Evolutionary conservation across 2,888 invertebrate species (phyloP).

Genomic region (Buathra laborator): DNA sequence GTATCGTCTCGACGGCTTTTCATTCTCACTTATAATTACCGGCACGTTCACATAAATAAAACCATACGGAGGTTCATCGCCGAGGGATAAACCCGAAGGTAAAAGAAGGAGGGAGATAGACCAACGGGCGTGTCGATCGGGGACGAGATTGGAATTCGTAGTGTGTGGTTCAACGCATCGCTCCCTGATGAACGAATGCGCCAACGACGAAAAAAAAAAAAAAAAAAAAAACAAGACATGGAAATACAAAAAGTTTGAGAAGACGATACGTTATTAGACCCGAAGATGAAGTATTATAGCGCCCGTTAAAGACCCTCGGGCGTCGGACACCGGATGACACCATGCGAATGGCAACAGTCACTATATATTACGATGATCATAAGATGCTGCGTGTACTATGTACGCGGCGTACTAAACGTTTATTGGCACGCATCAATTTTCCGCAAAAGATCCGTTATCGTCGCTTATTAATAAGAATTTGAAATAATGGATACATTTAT

Average conservation of each 20-base stretch:
- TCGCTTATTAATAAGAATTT: no score
- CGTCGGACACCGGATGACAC: slow-evolving; percentile 50
- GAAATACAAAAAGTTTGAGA: slow-evolving; percentile 44
- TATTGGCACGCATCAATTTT: no score
- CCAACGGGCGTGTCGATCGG: slow-evolving; percentile 52
- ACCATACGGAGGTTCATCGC: slow-evolving; percentile 62
- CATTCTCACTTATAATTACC: slow-evolving; percentile 79
- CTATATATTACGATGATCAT: not conserved
- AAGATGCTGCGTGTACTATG: no score
- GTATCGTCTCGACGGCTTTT: slow-evolving; percentile 73
- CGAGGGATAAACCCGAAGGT: slow-evolving; percentile 47
- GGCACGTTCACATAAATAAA: slow-evolving; percentile 78
- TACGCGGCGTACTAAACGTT: no score
- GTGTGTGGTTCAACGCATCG: slow-evolving; percentile 64
- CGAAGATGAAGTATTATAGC: slow-evolving; percentile 65
- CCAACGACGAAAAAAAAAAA: slow-evolving; percentile 38
- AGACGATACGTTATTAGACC: slow-evolving; percentile 70
- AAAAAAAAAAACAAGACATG: slow-evolving; percentile 39
- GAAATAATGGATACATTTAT: not conserved
- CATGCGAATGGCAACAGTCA: slow-evolving; percentile 4
- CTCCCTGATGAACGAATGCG: slow-evolving; percentile 45
- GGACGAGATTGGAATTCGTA: slow-evolving; percentile 68
- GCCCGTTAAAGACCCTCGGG: slow-evolving; percentile 58
- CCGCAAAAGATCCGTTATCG: no score
- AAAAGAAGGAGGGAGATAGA: slow-evolving; percentile 67